A percentile compares a stretch with the other conserved stretches of the same genome.
Conservation (phyloP, 2,888 invertebrate genomes). For the Rhyacophila evoluta region DNA sequence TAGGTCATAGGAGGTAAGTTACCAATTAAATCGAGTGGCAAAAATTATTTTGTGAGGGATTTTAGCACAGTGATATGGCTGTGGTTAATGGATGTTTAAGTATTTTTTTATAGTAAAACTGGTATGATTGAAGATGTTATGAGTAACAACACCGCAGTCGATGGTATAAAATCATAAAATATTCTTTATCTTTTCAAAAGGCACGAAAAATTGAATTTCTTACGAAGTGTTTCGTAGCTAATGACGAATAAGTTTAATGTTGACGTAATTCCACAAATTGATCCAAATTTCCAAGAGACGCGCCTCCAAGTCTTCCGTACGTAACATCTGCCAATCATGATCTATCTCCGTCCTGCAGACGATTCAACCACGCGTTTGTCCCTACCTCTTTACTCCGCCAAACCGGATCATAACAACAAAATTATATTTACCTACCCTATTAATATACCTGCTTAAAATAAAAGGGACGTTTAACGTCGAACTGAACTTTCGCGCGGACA, state of each 20-base stretch:
- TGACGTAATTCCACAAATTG: background rate
- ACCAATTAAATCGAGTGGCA: too few species aligned
- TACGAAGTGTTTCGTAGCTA: too few species aligned
- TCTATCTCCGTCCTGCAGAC: constrained; percentile 28
- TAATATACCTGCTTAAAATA: constrained; percentile 52
- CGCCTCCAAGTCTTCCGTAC: background rate
- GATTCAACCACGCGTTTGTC: constrained; percentile 19
- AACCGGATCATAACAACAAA: constrained; percentile 45
- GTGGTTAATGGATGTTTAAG: too few species aligned
- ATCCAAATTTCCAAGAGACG: constrained; percentile 22
- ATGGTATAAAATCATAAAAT: too few species aligned
- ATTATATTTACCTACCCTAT: constrained; percentile 52
- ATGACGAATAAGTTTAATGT: background rate
- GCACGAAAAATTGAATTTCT: too few species aligned
- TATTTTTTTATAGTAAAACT: too few species aligned
- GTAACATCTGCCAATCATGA: constrained; percentile 17
- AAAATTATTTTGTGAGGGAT: too few species aligned
- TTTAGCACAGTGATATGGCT: too few species aligned
- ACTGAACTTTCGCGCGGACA: constrained; percentile 1
- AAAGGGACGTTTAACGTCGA: constrained; percentile 19
- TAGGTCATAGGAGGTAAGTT: too few species aligned
- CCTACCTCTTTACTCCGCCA: background rate
- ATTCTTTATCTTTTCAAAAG: too few species aligned
- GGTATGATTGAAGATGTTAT: too few species aligned
- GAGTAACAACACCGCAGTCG: too few species aligned